Evolutionary conservation across 2,797 vertebrate species (phyloP), one percentile per base, ranked within the genome.

Genomic region (Clarias laeviceps): DNA sequence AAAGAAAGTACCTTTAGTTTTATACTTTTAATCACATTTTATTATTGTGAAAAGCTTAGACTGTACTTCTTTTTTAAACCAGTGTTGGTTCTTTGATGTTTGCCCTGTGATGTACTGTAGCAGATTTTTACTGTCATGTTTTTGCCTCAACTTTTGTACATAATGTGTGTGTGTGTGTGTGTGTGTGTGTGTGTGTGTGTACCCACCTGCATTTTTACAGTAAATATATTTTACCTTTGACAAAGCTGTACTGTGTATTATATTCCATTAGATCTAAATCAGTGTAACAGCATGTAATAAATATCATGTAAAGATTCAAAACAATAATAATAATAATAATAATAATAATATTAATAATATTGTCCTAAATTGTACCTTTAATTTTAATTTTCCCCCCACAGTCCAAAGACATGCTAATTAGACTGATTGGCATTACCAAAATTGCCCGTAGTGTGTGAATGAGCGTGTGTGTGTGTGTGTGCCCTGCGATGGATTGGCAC

Each of bases 121-220:
- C 0, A 92, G 87, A 86, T 90, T 91, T 92, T 83, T 85, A 40
- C 56, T 37, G 84, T 84, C 85, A 89, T 91, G 91, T 94, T 92
- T 94, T 87, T 90, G 54, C 92, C 92, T 87, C 90, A 90, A 89
- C 83, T 93, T 92, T 92, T 96, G 95, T 96, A 94, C 37, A 94
- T 92, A 95, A 84, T 91, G 88, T 89, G 89, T 50, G 45, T 50
- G 45, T 37, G 37, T 37, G 37, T 37, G 37, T 40, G 37, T 40
- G 37, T 34, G 34, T 34, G 34, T 34, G 34, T 34, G 34, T 34
- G 2, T 45, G 4, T 37, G 37, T 40, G 8, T 91, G 91, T 91
- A 90, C 90, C 82, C 91, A 87, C 88, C 86, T 90, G 90, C 93
- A 27, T n/a, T 72, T 72, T 40, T 40, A 62, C 90, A 94, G 93